Conservation (phyloP, 2,113 vertebrate species). For the Euleptes europaea region DNA sequence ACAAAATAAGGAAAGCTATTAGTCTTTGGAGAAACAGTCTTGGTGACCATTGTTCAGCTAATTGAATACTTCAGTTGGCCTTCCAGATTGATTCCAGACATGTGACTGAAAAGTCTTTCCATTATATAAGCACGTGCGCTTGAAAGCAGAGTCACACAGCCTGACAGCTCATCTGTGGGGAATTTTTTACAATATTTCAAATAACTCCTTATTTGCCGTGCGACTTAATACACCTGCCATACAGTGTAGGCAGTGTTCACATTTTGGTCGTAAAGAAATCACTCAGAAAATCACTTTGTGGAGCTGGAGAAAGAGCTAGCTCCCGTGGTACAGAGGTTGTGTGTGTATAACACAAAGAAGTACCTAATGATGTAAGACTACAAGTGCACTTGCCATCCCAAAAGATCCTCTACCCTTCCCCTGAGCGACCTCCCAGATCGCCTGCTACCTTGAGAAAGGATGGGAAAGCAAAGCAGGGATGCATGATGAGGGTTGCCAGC, state of each 20-base stretch:
- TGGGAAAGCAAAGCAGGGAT: too few relatives aligned
- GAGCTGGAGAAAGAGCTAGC: neutral
- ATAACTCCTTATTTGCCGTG: neutral
- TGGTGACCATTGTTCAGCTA: neutral
- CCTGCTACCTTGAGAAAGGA: too few relatives aligned
- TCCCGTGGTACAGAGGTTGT: neutral
- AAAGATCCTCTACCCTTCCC: too few relatives aligned
- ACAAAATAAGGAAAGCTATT: neutral
- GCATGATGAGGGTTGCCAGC: neutral
- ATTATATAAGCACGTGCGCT: neutral
- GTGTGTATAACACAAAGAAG: neutral
- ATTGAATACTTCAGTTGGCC: slow-evolving; percentile 6
- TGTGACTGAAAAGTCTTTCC: neutral
- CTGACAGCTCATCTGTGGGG: neutral
- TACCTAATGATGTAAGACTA: neutral
- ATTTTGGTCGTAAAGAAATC: neutral
- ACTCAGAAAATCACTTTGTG: neutral
- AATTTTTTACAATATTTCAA: neutral
- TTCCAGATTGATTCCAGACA: slow-evolving; percentile 4
- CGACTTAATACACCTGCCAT: neutral
- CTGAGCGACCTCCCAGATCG: too few relatives aligned
- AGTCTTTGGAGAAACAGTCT: neutral
- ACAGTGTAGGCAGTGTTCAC: neutral
- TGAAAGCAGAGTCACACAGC: neutral
- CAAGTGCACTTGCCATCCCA: too few relatives aligned